Evolutionary conservation across 2,113 vertebrate genomes (phyloP).

Genomic region (Setophaga petechia): DNA sequence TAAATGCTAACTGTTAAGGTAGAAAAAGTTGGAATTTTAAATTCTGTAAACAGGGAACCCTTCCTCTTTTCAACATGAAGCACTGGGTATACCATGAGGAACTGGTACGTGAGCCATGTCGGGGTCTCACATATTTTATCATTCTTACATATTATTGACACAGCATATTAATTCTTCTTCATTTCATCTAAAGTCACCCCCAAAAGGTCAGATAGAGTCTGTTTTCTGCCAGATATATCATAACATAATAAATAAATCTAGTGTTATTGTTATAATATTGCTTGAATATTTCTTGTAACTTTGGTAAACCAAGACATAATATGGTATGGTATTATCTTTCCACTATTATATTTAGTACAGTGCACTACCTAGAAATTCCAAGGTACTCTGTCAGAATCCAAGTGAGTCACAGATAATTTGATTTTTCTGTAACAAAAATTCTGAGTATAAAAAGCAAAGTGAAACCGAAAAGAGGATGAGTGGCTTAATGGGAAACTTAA

Average conservation of each 20-base stretch:
- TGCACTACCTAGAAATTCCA: background rate
- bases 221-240: background rate
- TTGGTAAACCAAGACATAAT: background rate
- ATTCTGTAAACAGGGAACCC: background rate
- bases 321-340: background rate
- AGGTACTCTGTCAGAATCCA: background rate
- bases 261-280: background rate
- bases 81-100: fast-evolving
- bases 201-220: background rate
- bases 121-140: background rate
- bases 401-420: background rate
- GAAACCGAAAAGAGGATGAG: background rate
- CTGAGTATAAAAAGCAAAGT: background rate
- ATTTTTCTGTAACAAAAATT: background rate
- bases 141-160: background rate
- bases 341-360: background rate
- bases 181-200: background rate
- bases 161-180: background rate
- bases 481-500: background rate
- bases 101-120: background rate
- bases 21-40: background rate
- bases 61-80: background rate
- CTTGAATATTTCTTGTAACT: background rate
- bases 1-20: background rate
- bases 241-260: background rate